A percentile compares a stretch with the other conserved stretches of the same genome.
These are phyloP conservation scores for Morinoia aosen DNA, from an alignment of 2,888 invertebrate species.

Conservation along the genomic window DNA sequence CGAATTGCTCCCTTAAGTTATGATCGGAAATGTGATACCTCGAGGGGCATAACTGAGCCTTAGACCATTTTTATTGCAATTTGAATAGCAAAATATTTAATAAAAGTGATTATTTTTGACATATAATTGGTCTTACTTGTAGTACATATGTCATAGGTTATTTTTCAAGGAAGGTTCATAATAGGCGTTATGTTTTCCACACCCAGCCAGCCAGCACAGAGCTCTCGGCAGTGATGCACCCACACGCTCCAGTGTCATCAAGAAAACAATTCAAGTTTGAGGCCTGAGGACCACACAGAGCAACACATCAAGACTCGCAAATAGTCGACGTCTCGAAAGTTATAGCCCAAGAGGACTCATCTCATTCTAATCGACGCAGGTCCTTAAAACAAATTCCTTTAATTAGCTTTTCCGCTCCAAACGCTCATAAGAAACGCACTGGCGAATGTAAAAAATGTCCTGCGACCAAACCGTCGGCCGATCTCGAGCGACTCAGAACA, in stretches of 20 bases:
- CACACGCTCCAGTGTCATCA: background rate
- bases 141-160: background rate
- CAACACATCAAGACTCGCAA: slow-evolving; percentile 17
- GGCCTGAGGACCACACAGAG: background rate
- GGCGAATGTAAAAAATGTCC: slow-evolving; percentile 19
- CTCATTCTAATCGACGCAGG: slow-evolving; percentile 45
- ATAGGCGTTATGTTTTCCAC: background rate
- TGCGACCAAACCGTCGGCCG: background rate
- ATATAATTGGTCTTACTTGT: too few species aligned
- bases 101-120: too few species aligned
- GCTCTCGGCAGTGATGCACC: background rate
- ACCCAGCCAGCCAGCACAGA: background rate
- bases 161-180: background rate
- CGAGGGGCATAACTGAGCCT: too few species aligned
- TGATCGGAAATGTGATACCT: background rate
- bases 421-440: background rate
- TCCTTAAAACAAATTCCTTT: slow-evolving; percentile 49
- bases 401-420: slow-evolving; percentile 48
- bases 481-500: background rate
- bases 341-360: slow-evolving; percentile 16
- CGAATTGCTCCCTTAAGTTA: background rate
- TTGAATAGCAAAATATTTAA: too few species aligned
- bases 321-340: slow-evolving; percentile 15
- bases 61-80: too few species aligned
- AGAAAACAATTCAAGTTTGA: background rate